A percentile compares a stretch with the other conserved stretches of the same genome.
phyloP scores from a whole-genome alignment of 2,113 vertebrate species.

The Notechis scutatus region DNA sequence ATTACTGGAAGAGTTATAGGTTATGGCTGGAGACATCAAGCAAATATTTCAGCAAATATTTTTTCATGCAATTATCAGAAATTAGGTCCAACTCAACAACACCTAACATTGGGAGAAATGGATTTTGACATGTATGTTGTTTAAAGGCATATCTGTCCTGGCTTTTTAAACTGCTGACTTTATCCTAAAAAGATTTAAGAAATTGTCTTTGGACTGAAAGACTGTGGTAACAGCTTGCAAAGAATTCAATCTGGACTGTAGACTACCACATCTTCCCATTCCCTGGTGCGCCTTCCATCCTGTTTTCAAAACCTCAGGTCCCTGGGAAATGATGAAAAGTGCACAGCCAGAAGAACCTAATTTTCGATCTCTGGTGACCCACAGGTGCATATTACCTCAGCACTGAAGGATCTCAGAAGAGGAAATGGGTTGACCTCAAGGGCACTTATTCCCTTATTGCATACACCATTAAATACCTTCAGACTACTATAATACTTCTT shows the following conservation, averaged over 20 bases:
- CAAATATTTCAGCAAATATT: not conserved
- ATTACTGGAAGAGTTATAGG: not conserved
- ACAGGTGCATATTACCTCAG: not conserved
- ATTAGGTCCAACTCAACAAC: not conserved
- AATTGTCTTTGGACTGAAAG: not conserved
- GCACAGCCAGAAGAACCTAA: not conserved
- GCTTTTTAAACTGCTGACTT: not conserved
- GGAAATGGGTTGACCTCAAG: not conserved
- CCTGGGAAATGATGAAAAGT: not conserved
- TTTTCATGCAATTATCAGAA: not conserved
- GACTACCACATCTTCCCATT: not conserved
- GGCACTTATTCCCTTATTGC: not conserved
- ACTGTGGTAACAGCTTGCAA: not conserved
- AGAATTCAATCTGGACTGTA: not conserved
- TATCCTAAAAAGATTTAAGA: not conserved
- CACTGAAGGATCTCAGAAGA: not conserved
- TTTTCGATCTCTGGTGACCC: not conserved
- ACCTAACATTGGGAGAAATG: not conserved
- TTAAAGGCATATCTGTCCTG: not conserved
- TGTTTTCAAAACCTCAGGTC: not conserved
- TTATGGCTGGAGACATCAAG: not conserved
- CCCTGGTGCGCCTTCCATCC: not conserved
- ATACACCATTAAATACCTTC: not conserved
- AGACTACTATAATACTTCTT: not conserved
- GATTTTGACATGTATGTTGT: not conserved